Evolutionary conservation across 2,888 invertebrate species (phyloP).

Genomic region (Ophion ellenae): DNA sequence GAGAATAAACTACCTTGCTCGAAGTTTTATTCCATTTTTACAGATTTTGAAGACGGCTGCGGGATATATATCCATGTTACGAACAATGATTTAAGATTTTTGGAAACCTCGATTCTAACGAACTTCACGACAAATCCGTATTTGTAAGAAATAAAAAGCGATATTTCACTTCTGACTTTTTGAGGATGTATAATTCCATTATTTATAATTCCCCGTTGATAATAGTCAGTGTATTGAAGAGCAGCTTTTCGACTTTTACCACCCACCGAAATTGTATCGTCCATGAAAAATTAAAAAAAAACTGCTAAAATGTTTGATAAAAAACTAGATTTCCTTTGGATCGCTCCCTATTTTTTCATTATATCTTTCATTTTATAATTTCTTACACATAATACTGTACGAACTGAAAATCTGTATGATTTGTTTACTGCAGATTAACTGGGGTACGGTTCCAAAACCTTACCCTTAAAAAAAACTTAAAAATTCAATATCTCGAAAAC

Average conservation of each 20-base stretch:
- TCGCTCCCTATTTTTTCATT: no score
- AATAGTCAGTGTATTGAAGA: neutral
- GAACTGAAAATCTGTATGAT: no score
- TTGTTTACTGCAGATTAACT: no score
- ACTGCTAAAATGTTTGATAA: no score
- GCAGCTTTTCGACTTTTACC: neutral
- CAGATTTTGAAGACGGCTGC: slow-evolving; percentile 36
- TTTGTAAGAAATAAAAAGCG: neutral
- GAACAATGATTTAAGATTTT: slow-evolving; percentile 23
- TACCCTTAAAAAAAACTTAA: neutral
- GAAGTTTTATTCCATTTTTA: neutral
- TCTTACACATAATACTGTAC: no score
- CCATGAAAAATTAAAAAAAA: neutral
- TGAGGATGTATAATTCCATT: neutral
- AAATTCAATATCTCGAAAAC: neutral
- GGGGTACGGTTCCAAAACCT: neutral
- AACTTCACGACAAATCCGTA: neutral
- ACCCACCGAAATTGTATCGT: neutral
- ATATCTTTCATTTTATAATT: no score
- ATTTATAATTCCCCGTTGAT: neutral
- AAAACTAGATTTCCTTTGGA: no score
- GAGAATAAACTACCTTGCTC: neutral
- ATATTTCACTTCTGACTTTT: neutral
- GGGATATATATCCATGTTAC: slow-evolving; percentile 35
- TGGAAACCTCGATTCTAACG: neutral